Evolutionary conservation across 2,888 invertebrate genomes (phyloP).

Genomic region (Cabera pusaria): DNA sequence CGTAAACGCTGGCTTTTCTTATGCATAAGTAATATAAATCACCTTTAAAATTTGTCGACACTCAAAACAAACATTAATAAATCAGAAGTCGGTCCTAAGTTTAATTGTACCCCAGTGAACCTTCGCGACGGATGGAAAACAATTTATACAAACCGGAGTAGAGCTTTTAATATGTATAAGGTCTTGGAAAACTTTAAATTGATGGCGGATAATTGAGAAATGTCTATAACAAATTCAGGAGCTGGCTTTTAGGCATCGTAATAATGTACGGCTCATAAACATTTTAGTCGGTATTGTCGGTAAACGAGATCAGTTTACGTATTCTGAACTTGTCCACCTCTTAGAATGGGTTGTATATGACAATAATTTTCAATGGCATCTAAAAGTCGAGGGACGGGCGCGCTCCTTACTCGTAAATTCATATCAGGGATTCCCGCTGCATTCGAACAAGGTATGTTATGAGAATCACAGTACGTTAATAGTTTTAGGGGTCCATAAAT

Average conservation of each 20-base stretch:
- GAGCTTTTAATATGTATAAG: conserved; percentile 17
- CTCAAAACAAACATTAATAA: conserved; percentile 6
- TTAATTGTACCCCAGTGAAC: conserved; percentile 10
- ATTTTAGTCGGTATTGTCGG: conserved; percentile 2
- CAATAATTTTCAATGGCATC: conserved; percentile 18
- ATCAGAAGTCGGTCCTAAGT: conserved; percentile 8
- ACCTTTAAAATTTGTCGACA: not conserved
- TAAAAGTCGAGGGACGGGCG: conserved; percentile 14
- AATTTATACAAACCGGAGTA: conserved; percentile 5
- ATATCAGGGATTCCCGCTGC: conserved; percentile 3
- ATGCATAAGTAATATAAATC: no score
- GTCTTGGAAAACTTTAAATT: conserved; percentile 13
- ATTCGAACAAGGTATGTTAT: conserved; percentile 1
- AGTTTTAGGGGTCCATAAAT: conserved; percentile 1
- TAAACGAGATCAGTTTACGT: conserved; percentile 6
- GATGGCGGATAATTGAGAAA: conserved; percentile 16
- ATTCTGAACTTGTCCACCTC: conserved; percentile 13
- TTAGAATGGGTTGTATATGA: conserved; percentile 11
- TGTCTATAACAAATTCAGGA: conserved; percentile 16
- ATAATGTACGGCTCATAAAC: conserved; percentile 5
- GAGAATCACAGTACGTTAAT: not conserved
- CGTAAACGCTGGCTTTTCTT: no score
- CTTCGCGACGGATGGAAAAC: conserved; percentile 6
- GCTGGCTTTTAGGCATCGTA: conserved; percentile 7
- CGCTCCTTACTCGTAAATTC: conserved; percentile 1